A percentile compares a stretch with the other conserved stretches of the same genome.
Evolutionary conservation across 2,888 invertebrate genomes (phyloP).

Genomic region (Synanthedon myopaeformis): DNA sequence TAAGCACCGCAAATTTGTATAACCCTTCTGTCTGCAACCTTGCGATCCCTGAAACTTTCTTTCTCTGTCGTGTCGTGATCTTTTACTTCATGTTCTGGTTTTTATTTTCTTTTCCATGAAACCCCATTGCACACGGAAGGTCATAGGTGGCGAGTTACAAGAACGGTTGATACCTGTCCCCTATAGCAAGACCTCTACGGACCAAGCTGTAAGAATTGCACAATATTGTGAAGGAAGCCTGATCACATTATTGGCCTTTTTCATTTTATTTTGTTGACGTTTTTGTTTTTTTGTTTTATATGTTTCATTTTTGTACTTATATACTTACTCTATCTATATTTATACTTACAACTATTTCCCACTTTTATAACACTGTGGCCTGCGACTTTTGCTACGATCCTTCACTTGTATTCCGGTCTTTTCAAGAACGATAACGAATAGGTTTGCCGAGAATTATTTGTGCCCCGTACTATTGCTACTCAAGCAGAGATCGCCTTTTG

Average conservation of each 20-base stretch:
- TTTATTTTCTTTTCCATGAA: conserved; percentile 80
- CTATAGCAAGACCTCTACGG: conserved; percentile 99
- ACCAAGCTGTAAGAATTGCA: conserved; percentile 96
- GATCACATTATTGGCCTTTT: conserved; percentile 26
- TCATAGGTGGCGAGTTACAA: conserved; percentile 99
- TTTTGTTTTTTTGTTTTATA: conserved; percentile 40
- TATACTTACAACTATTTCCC: conserved; percentile 47
- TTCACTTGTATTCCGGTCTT: neutral
- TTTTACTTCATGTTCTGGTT: conserved; percentile 67
- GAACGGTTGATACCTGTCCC: conserved; percentile 99
- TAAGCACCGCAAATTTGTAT: conserved; percentile 21
- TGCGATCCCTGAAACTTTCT: conserved; percentile 5
- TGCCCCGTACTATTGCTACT: too few species aligned
- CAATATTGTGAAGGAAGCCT: conserved; percentile 23
- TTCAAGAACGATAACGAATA: too few species aligned
- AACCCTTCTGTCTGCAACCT: neutral
- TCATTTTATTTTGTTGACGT: conserved; percentile 30
- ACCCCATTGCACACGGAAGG: conserved; percentile 93
- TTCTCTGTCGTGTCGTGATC: conserved; percentile 36
- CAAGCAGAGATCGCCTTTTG: too few species aligned
- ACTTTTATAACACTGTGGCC: conserved; percentile 16
- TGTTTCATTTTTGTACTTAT: conserved; percentile 23
- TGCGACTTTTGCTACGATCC: neutral
- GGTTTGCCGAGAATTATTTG: too few species aligned
- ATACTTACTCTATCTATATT: conserved; percentile 47